Evolutionary conservation across 2,888 invertebrate species (phyloP).

Genomic region (Iselma pallidipennis): DNA sequence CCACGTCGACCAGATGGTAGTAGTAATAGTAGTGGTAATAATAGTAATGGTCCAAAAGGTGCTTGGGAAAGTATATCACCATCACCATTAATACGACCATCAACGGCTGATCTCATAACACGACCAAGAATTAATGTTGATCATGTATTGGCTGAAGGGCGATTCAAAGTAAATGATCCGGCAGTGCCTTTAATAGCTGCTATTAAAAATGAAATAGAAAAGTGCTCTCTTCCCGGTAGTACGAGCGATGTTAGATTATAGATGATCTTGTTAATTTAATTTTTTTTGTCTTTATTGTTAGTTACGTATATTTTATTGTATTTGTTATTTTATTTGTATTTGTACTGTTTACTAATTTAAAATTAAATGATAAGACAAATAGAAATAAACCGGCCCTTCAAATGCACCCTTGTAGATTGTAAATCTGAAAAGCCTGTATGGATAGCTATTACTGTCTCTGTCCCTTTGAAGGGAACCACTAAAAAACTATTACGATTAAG

Average conservation of each 20-base stretch:
- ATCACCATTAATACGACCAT: slow-evolving; percentile 61
- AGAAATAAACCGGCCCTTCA: too few species aligned
- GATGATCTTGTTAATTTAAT: not conserved
- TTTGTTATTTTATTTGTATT: slow-evolving; percentile 9
- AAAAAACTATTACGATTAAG: too few species aligned
- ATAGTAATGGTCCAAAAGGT: slow-evolving; percentile 54
- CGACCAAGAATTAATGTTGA: slow-evolving; percentile 58
- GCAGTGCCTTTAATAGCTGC: slow-evolving; percentile 83
- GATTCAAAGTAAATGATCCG: slow-evolving; percentile 68
- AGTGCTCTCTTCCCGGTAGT: slow-evolving; percentile 55
- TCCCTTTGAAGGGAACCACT: too few species aligned
- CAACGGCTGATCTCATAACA: slow-evolving; percentile 67
- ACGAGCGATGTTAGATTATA: slow-evolving; percentile 39
- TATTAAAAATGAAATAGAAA: slow-evolving; percentile 72
- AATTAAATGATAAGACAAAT: too few species aligned
- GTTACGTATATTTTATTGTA: slow-evolving; percentile 11
- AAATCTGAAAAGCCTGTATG: too few species aligned
- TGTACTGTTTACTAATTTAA: not conserved
- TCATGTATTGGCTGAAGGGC: slow-evolving; percentile 63
- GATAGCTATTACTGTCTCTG: too few species aligned
- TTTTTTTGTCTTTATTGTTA: not conserved
- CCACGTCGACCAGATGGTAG: slow-evolving; percentile 45
- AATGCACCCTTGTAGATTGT: too few species aligned
- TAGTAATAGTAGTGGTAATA: too few species aligned
- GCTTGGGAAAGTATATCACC: slow-evolving; percentile 61